A percentile compares a stretch with the other conserved stretches of the same genome.
These are phyloP conservation scores for Abscondita cerata DNA, from an alignment of 2,888 invertebrate genomes.

Conservation along the genomic window DNA sequence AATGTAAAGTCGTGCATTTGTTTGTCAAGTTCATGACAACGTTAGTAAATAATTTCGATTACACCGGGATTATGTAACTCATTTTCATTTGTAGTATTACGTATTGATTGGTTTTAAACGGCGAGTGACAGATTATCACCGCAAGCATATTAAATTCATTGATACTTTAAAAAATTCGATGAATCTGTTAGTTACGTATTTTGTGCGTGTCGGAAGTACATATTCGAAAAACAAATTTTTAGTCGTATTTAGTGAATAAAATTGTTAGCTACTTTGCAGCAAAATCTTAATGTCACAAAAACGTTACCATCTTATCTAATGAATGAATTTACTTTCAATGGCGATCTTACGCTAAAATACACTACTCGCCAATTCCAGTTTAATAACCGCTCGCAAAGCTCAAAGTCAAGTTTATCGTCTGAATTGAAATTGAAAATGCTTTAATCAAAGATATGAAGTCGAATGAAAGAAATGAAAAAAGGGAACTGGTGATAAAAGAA, in stretches of 20 bases:
- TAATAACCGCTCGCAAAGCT: not conserved
- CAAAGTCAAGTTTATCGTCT: not conserved
- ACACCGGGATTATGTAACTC: not conserved
- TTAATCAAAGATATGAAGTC: no score
- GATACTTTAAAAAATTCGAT: no score
- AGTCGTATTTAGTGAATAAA: no score
- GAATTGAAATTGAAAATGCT: not conserved
- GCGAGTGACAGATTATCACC: no score
- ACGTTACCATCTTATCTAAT: not conserved
- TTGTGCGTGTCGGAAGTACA: no score
- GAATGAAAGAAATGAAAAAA: constrained; percentile 14
- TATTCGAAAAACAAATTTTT: no score
- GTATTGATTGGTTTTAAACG: not conserved
- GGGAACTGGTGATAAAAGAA: constrained; percentile 20
- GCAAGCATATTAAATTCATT: no score
- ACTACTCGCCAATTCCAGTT: not conserved
- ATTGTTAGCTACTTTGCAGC: no score
- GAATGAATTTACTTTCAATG: constrained; percentile 22
- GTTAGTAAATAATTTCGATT: not conserved
- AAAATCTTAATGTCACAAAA: no score
- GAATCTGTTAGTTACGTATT: no score
- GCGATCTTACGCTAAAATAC: not conserved
- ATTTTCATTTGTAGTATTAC: not conserved
- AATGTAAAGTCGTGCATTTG: no score
- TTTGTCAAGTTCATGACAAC: no score